These are phyloP conservation scores for Taeniopygia guttata DNA, from an alignment of 2,797 vertebrate genomes.

Conservation along the genomic window DNA sequence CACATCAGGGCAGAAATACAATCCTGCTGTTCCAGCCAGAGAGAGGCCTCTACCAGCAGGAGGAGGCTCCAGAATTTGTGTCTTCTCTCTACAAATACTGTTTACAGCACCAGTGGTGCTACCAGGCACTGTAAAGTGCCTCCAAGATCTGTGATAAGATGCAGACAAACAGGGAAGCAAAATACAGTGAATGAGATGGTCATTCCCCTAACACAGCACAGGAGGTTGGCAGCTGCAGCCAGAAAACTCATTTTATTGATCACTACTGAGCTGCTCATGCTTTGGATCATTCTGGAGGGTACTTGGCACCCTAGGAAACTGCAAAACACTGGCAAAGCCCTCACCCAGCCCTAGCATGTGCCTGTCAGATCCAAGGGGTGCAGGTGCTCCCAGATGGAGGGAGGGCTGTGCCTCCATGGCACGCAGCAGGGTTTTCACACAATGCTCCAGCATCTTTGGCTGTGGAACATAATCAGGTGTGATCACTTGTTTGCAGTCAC, in stretches of 20 bases:
- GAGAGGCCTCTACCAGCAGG: background rate
- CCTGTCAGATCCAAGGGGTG: background rate
- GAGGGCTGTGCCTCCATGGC: background rate
- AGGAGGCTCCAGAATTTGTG: background rate
- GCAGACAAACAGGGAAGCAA: background rate
- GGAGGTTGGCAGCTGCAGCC: background rate
- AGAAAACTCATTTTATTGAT: background rate
- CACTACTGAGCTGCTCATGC: background rate
- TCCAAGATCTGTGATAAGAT: background rate
- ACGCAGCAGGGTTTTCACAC: background rate
- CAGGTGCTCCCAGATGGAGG: background rate
- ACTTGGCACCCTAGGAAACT: background rate
- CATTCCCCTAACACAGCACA: background rate
- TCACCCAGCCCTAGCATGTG: background rate
- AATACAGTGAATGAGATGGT: background rate
- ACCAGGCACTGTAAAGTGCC: background rate
- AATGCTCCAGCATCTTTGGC: background rate
- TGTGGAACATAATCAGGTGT: background rate
- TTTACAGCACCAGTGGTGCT: background rate
- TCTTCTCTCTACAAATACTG: background rate
- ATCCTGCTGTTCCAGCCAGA: background rate
- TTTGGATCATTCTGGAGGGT: background rate
- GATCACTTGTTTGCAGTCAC: background rate
- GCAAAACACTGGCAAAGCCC: background rate
- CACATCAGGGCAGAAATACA: background rate